Evolutionary conservation across 2,888 invertebrate genomes (phyloP), one percentile per base, ranked within the genome.

Genomic region (Microplitis manilae): DNA sequence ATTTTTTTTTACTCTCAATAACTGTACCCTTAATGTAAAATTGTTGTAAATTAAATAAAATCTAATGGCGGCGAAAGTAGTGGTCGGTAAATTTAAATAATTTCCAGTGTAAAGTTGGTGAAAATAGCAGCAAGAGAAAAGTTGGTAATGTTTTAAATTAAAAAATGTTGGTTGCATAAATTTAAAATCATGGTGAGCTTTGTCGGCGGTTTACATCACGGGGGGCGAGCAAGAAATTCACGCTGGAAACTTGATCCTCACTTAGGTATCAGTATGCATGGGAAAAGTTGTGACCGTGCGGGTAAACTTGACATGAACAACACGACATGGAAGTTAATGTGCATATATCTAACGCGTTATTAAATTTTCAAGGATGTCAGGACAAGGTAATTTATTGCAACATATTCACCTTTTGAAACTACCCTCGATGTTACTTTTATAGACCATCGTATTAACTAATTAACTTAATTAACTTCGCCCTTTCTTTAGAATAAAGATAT

Each of bases 191-290:
- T 60, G 6, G 8, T n/a, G 8, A 20, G 59, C 50, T 20, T 71
- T 15, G 38, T 61, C 13, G 15, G 2, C 0, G 17, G 8, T 15
- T 8, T 61, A 61, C 61, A 39, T 62, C 61, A 30, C 71, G 38
- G 60, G 20, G 40, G 61, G 41, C n/a, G 9, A 38, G 30, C 30
- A 13, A 62, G 6, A 39, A 38, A 61, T 38, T 38, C 60, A 61
- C 15, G 20, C 7, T 8, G n/a, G 4, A 71, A 61, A 61, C 40
- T 71, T 62, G 9, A 71, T 71, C 72, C 71, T 62, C 72, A 70
- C 50, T 64, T 75, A 78, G 76, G 41, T 77, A 84, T 86, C 81
- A 82, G 83, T 85, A 85, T 86, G 81, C 85, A 85, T 86, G 81
- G 81, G 82, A 84, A 86, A 86, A 85, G 83, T 86, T 86, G 50